These are phyloP conservation scores for Saturnia pavonia DNA, from an alignment of 2,888 invertebrate species.

Conservation along the genomic window DNA sequence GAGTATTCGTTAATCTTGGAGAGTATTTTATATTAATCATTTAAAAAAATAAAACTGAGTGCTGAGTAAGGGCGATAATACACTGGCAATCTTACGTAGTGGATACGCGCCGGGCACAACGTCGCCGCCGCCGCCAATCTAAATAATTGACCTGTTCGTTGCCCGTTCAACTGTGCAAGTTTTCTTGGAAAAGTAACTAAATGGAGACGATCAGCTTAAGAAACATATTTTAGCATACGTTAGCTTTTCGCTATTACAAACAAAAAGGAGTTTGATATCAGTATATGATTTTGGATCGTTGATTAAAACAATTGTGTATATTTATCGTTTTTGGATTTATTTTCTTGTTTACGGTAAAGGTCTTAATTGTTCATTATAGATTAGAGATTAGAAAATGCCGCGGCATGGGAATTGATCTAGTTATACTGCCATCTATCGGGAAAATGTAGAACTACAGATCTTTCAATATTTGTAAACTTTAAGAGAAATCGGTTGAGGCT, in stretches of 20 bases:
- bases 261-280: background rate
- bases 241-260: background rate
- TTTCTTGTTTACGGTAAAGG: background rate
- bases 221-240: background rate
- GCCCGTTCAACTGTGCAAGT: slow-evolving; percentile 70
- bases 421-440: background rate
- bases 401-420: no score
- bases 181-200: slow-evolving; percentile 46
- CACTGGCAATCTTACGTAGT: slow-evolving; percentile 51
- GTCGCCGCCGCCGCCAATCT: slow-evolving; percentile 77
- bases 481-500: no score
- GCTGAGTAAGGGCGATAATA: slow-evolving; percentile 24
- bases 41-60: slow-evolving; percentile 19
- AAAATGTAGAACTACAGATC: background rate
- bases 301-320: no score
- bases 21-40: slow-evolving; percentile 24
- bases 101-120: slow-evolving; percentile 47
- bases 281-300: no score
- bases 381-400: no score
- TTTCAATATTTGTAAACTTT: background rate
- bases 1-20: slow-evolving; percentile 10
- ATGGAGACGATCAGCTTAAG: slow-evolving; percentile 43
- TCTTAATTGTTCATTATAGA: background rate
- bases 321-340: background rate
- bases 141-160: slow-evolving; percentile 79